Percentiles rank a stretch among this genome's conserved stretches.
Evolutionary conservation across 2,113 vertebrate species (phyloP).

Genomic region (Oryzias celebensis): DNA sequence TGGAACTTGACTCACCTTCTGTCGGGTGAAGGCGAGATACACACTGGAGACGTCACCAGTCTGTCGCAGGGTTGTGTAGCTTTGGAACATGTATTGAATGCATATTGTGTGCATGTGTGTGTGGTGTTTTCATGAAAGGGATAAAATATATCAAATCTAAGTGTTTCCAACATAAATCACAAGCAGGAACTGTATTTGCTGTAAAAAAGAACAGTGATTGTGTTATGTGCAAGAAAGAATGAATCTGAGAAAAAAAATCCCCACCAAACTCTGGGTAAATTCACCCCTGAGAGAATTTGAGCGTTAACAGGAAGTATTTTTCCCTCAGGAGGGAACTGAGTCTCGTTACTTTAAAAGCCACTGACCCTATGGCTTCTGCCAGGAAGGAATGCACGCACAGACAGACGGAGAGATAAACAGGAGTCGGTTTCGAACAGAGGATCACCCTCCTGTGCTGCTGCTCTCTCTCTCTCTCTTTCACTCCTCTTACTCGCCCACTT

Average conservation of each 20-base stretch:
- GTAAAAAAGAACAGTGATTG: too few species aligned
- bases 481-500: constrained; percentile 50
- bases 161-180: too few species aligned
- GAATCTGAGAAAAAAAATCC: not conserved
- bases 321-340: constrained; percentile 46
- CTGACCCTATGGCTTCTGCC: constrained; percentile 57
- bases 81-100: too few species aligned
- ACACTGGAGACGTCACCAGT: too few species aligned
- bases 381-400: constrained; percentile 48
- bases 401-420: constrained; percentile 58
- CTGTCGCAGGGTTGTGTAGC: too few species aligned
- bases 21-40: too few species aligned
- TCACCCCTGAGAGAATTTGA: constrained; percentile 34
- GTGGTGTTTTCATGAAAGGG: too few species aligned
- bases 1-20: too few species aligned
- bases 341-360: constrained; percentile 51
- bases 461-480: constrained; percentile 31
- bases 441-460: constrained; percentile 49
- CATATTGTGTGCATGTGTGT: too few species aligned
- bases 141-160: too few species aligned
- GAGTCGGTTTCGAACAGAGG: constrained; percentile 42
- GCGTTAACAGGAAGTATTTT: constrained; percentile 54
- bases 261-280: constrained; percentile 5
- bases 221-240: constrained; percentile 5
- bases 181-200: too few species aligned